Percentiles rank a stretch among this genome's conserved stretches.
Evolutionary conservation across 2,888 invertebrate species (phyloP).

Genomic region (Macrophya alboannulata): DNA sequence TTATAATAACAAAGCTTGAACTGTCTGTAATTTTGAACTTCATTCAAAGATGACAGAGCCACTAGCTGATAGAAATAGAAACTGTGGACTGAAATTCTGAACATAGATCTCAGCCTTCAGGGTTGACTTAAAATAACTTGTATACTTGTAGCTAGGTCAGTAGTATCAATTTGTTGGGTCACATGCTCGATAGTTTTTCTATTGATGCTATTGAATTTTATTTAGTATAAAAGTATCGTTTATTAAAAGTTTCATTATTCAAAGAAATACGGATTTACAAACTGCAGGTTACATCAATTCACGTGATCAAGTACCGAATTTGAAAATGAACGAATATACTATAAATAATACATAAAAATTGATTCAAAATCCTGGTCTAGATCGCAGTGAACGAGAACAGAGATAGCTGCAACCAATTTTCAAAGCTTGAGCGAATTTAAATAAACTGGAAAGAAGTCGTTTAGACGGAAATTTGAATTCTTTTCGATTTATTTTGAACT

Average conservation of each 20-base stretch:
- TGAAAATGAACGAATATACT: too few relatives aligned
- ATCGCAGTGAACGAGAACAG: background rate
- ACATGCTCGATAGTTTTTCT: background rate
- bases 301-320: too few relatives aligned
- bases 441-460: background rate
- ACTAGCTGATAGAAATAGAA: conserved; percentile 52
- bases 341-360: too few relatives aligned
- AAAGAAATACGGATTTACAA: background rate
- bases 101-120: conserved; percentile 59
- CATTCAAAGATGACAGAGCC: background rate
- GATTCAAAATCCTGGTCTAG: background rate
- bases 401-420: too few relatives aligned
- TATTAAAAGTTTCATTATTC: background rate
- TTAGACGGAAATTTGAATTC: background rate
- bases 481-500: background rate
- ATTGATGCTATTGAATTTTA: background rate
- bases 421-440: too few relatives aligned
- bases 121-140: conserved; percentile 66
- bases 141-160: conserved; percentile 22
- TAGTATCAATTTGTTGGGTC: conserved; percentile 15
- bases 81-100: conserved; percentile 45
- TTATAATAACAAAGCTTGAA: background rate
- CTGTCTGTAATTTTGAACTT: conserved; percentile 2
- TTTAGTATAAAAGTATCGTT: background rate
- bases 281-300: too few relatives aligned